These are phyloP conservation scores for Aethina tumida DNA, from an alignment of 1,140 invertebrate species.

Conservation along the genomic window DNA sequence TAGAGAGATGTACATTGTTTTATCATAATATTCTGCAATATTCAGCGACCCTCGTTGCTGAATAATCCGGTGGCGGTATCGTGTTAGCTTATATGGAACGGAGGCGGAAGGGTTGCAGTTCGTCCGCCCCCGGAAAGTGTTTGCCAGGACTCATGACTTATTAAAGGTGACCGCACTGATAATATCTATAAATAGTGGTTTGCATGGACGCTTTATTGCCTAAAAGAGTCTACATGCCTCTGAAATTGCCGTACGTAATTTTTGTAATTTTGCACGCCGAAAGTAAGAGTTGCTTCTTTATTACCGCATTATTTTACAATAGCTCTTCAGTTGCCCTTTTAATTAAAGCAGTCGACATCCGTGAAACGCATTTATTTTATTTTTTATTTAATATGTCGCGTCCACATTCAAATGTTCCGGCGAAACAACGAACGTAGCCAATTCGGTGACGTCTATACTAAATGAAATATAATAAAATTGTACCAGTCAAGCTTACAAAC, in stretches of 20 bases:
- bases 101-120: slow-evolving; percentile 2
- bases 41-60: background rate
- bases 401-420: too few relatives aligned
- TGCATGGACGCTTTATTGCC: slow-evolving; percentile 10
- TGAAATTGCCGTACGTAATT: slow-evolving; percentile 9
- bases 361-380: too few relatives aligned
- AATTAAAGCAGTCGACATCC: slow-evolving; percentile 4
- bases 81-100: too few relatives aligned
- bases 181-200: slow-evolving; percentile 16
- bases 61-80: slow-evolving; percentile 1
- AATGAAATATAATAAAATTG: too few relatives aligned
- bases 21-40: slow-evolving; percentile 3
- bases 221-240: slow-evolving; percentile 8
- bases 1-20: too few relatives aligned
- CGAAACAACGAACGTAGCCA: too few relatives aligned
- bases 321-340: background rate
- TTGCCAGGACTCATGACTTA: slow-evolving; percentile 11
- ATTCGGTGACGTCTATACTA: too few relatives aligned
- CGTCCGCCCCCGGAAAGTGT: slow-evolving; percentile 6
- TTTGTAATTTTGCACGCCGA: background rate
- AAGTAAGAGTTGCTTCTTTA: background rate
- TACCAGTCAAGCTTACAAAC: too few relatives aligned
- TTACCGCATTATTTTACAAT: background rate
- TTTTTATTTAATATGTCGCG: too few relatives aligned
- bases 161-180: slow-evolving; percentile 15